Conservation (phyloP, 2,797 vertebrate genomes). For the Aldrovandia affinis region DNA sequence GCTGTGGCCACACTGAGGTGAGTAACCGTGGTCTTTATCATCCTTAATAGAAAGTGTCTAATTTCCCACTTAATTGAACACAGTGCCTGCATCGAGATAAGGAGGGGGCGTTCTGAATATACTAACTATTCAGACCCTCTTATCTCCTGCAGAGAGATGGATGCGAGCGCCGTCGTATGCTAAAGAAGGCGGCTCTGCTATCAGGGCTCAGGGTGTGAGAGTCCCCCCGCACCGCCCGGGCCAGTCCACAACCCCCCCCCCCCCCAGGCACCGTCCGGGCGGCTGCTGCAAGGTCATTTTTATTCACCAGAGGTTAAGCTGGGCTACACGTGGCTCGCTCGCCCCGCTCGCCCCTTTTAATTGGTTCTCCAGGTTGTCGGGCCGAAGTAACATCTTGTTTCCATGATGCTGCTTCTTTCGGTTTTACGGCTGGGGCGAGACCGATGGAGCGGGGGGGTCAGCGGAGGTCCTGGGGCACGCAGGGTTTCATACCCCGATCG, state of each 20-base stretch:
- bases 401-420: slow-evolving; percentile 54
- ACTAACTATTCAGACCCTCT: slow-evolving; percentile 11
- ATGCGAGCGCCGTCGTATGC: not conserved
- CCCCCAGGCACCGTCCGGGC: not conserved
- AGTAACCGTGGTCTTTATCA: slow-evolving; percentile 17
- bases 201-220: not conserved
- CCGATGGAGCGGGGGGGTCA: slow-evolving; percentile 50
- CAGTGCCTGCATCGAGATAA: slow-evolving; percentile 50
- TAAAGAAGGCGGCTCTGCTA: not conserved
- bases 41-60: slow-evolving; percentile 50
- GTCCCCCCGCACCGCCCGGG: not conserved
- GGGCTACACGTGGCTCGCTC: not conserved
- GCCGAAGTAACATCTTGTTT: slow-evolving; percentile 58
- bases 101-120: slow-evolving; percentile 10
- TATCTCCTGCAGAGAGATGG: slow-evolving; percentile 1
- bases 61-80: slow-evolving; percentile 52
- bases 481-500: slow-evolving; percentile 40
- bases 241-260: too few species aligned
- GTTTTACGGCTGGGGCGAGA: slow-evolving; percentile 57
- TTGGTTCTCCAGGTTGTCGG: slow-evolving; percentile 58
- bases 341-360: slow-evolving; percentile 41
- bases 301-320: not conserved
- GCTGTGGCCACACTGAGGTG: not conserved
- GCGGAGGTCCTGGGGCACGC: slow-evolving; percentile 50
- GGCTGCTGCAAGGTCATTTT: not conserved